Conservation (phyloP, 2,113 vertebrate species). For the Lagenorhynchus albirostris region DNA sequence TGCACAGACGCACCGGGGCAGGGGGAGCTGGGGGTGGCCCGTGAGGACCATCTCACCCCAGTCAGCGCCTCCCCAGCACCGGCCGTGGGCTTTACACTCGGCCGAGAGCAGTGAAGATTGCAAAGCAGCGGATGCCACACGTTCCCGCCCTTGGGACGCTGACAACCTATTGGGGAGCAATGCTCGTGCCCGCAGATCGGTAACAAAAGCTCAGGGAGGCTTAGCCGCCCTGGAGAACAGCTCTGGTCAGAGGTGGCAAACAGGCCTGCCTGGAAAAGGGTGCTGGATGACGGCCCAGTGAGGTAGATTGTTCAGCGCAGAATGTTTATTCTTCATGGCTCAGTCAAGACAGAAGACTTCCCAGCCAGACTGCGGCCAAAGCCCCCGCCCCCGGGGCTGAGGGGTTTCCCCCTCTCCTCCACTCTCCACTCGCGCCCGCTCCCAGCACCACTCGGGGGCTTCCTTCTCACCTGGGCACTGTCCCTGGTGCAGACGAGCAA, state of each 20-base stretch:
- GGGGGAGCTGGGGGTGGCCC: background rate
- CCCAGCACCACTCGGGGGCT: background rate
- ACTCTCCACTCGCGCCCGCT: background rate
- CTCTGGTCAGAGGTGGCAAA: background rate
- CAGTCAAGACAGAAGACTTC: background rate
- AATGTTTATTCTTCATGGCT: background rate
- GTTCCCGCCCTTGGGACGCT: no score
- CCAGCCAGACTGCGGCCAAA: background rate
- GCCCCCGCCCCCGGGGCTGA: rapidly evolving
- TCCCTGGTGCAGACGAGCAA: background rate
- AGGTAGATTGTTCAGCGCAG: background rate
- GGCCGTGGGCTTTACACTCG: rapidly evolving
- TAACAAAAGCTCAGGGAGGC: background rate
- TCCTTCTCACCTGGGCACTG: no score
- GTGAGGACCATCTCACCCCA: no score
- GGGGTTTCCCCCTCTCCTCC: background rate
- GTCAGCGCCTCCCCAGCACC: background rate
- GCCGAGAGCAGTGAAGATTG: background rate
- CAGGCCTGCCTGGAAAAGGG: background rate
- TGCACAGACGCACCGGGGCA: background rate
- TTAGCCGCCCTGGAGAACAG: background rate
- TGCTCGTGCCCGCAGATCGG: background rate
- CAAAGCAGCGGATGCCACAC: background rate
- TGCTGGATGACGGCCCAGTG: no score
- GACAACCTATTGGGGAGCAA: no score